Conservation (phyloP, 1,140 invertebrate genomes). For the Temnothorax longispinosus region DNA sequence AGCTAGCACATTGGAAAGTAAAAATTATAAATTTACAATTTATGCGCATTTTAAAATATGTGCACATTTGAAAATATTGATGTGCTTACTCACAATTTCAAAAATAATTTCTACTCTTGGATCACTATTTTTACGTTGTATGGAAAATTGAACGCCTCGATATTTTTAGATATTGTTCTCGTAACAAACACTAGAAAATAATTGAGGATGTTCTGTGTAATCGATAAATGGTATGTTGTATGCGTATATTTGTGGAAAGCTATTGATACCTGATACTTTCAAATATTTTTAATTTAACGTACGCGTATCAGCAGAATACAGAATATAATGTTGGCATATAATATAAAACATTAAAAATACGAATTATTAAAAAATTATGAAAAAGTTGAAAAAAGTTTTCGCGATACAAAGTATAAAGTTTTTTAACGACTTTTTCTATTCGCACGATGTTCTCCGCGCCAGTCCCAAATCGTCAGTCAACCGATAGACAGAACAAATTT, state of each 20-base stretch:
- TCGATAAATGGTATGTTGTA: background rate
- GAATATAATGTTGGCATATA: background rate
- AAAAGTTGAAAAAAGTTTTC: background rate
- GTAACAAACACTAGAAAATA: background rate
- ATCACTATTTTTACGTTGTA: background rate
- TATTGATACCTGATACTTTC: background rate
- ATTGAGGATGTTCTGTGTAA: background rate
- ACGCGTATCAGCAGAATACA: background rate
- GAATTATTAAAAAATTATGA: background rate
- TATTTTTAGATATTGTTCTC: too few relatives aligned
- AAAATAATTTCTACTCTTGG: background rate
- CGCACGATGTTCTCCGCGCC: background rate
- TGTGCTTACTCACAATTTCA: background rate
- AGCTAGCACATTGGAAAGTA: background rate
- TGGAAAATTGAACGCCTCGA: background rate
- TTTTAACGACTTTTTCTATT: background rate
- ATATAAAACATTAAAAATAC: background rate
- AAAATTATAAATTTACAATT: background rate
- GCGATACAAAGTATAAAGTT: background rate
- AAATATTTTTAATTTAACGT: background rate
- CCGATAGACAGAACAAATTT: slow-evolving; percentile 4
- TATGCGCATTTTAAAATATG: background rate
- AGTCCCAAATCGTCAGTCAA: slow-evolving; percentile 28
- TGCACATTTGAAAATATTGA: background rate
- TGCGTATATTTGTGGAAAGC: background rate